A percentile compares a stretch with the other conserved stretches of the same genome.
Conservation (phyloP, 2,888 invertebrate genomes). For the Crossocerus cetratus region DNA sequence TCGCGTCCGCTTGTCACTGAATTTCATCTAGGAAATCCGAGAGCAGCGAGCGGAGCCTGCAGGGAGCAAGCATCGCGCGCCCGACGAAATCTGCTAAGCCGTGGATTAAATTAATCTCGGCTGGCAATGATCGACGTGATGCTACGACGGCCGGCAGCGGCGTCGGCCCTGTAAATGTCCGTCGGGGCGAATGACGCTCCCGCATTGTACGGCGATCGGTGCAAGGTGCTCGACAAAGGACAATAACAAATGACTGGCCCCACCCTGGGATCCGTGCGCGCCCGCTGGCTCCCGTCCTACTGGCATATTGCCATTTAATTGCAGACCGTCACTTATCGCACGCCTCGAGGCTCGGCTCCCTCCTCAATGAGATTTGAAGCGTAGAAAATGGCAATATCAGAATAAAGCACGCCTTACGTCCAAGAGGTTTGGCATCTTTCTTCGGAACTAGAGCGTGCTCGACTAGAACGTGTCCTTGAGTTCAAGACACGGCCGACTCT, state of each 20-base stretch:
- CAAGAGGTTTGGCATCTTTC: no score
- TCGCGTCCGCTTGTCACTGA: slow-evolving; percentile 35
- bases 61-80: not conserved
- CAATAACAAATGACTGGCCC: not conserved
- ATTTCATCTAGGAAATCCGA: slow-evolving; percentile 55
- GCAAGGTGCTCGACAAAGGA: slow-evolving; percentile 1
- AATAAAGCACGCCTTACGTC: no score
- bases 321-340: not conserved
- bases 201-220: not conserved
- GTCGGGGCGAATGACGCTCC: not conserved
- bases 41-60: not conserved
- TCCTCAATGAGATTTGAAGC: not conserved
- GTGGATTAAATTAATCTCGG: slow-evolving; percentile 48
- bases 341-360: not conserved
- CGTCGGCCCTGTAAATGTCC: not conserved
- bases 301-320: slow-evolving; percentile 1
- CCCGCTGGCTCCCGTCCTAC: not conserved
- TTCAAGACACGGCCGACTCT: no score
- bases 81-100: slow-evolving; percentile 41
- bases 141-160: slow-evolving; percentile 2
- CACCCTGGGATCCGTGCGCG: not conserved
- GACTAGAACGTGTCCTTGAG: no score
- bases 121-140: slow-evolving; percentile 40
- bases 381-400: no score
- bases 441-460: no score